Conservation (phyloP, 2,113 vertebrate species). For the Hypomesus transpacificus region DNA sequence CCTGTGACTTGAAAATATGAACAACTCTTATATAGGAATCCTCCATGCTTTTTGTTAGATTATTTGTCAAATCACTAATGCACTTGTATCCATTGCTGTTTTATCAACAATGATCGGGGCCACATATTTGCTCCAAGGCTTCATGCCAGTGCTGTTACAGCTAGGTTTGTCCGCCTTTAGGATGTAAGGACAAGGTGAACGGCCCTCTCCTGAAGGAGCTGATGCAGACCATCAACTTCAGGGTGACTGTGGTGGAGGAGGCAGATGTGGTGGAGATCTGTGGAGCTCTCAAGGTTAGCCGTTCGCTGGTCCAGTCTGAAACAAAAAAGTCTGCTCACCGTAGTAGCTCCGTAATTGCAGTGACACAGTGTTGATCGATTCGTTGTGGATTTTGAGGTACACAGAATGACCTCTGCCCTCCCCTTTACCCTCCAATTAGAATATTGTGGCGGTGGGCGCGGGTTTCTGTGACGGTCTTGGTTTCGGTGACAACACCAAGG, state of each 20-base stretch:
- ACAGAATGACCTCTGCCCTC: too few relatives aligned
- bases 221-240: conserved; percentile 92
- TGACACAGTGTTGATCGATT: too few relatives aligned
- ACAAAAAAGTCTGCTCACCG: too few relatives aligned
- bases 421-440: conserved; percentile 66
- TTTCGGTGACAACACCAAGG: conserved; percentile 96
- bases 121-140: too few relatives aligned
- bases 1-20: neutral
- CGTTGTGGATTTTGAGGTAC: too few relatives aligned
- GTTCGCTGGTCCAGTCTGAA: neutral
- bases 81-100: neutral
- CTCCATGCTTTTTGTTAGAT: too few relatives aligned
- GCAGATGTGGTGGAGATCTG: conserved; percentile 95
- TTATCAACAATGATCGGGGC: too few relatives aligned
- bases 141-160: neutral
- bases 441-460: conserved; percentile 89
- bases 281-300: conserved; percentile 89
- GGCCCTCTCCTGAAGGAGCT: conserved; percentile 85
- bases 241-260: conserved; percentile 88
- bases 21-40: too few relatives aligned
- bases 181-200: conserved; percentile 78
- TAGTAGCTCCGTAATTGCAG: too few relatives aligned
- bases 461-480: conserved; percentile 96
- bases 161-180: conserved; percentile 54
- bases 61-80: neutral